Conservation (phyloP, 2,888 invertebrate genomes). For the Xanthostigma xanthostigma region DNA sequence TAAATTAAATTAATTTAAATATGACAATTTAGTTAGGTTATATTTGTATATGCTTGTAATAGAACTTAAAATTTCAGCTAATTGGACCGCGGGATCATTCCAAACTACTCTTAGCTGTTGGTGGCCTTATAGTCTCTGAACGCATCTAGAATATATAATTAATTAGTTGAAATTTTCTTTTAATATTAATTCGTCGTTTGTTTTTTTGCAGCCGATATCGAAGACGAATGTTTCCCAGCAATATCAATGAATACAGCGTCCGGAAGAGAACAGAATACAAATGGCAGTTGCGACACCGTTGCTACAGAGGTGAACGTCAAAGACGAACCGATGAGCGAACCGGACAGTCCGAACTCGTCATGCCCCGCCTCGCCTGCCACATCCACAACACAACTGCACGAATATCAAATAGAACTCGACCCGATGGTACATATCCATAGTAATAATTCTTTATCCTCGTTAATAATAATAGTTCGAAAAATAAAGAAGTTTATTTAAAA, state of each 20-base stretch:
- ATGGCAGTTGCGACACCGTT: constrained; percentile 11
- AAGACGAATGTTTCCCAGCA: constrained; percentile 76
- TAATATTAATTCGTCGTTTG: neutral
- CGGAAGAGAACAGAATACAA: constrained; percentile 21
- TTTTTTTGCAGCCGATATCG: constrained; percentile 53
- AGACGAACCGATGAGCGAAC: constrained; percentile 60
- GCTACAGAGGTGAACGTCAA: constrained; percentile 38
- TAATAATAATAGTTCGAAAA: neutral
- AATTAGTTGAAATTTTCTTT: too few relatives aligned
- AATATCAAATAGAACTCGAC: constrained; percentile 4
- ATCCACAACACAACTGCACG: constrained; percentile 13
- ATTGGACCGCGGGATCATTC: too few relatives aligned
- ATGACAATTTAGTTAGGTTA: too few relatives aligned
- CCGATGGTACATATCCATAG: neutral
- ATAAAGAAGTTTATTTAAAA: neutral
- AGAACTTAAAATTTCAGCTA: too few relatives aligned
- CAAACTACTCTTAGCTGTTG: too few relatives aligned
- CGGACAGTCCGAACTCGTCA: constrained; percentile 56
- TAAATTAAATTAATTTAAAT: too few relatives aligned
- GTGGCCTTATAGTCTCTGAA: too few relatives aligned
- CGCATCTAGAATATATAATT: too few relatives aligned
- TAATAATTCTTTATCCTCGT: neutral
- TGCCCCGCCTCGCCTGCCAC: constrained; percentile 50
- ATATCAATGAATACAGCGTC: constrained; percentile 54
- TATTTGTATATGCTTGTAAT: too few relatives aligned